A percentile compares a stretch with the other conserved stretches of the same genome.
Conservation (phyloP, 1,140 invertebrate genomes). For the Zaprionus davidi region DNA sequence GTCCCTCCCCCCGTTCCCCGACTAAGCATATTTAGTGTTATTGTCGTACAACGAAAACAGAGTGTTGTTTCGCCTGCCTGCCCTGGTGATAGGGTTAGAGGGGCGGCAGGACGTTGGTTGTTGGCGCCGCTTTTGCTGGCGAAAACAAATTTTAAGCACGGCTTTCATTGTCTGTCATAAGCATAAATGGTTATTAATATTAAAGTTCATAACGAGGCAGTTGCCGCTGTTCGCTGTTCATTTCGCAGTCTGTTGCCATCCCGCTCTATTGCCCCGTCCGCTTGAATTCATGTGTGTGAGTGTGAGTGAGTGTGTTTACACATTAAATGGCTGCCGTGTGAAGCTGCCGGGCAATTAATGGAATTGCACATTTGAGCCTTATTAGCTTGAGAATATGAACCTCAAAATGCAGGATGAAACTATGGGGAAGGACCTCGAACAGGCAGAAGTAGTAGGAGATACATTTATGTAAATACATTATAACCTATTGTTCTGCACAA, state of each 20-base stretch:
- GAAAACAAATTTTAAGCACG: conserved; percentile 45
- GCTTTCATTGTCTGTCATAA: conserved; percentile 75
- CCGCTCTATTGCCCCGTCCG: conserved; percentile 48
- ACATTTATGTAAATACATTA: not conserved
- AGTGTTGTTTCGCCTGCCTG: not conserved
- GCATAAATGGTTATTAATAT: conserved; percentile 80
- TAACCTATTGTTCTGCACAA: not conserved
- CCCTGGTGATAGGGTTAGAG: not conserved
- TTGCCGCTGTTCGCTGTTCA: conserved; percentile 54
- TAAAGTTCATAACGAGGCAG: conserved; percentile 66
- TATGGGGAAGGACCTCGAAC: not conserved
- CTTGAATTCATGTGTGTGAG: conserved; percentile 57
- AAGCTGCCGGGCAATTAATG: conserved; percentile 56
- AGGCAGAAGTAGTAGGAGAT: not conserved
- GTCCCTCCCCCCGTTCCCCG: not conserved
- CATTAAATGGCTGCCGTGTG: conserved; percentile 58
- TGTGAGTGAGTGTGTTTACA: conserved; percentile 31
- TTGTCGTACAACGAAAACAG: conserved; percentile 60
- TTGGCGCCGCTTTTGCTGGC: conserved; percentile 1
- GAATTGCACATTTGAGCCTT: conserved; percentile 69
- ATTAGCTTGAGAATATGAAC: conserved; percentile 54
- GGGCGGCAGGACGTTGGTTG: not conserved
- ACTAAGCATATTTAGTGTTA: conserved; percentile 73
- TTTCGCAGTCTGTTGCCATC: conserved; percentile 59
- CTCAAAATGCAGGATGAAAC: conserved; percentile 26